Conservation (phyloP, 2,888 invertebrate species). For the Listrodromus nycthemerus region DNA sequence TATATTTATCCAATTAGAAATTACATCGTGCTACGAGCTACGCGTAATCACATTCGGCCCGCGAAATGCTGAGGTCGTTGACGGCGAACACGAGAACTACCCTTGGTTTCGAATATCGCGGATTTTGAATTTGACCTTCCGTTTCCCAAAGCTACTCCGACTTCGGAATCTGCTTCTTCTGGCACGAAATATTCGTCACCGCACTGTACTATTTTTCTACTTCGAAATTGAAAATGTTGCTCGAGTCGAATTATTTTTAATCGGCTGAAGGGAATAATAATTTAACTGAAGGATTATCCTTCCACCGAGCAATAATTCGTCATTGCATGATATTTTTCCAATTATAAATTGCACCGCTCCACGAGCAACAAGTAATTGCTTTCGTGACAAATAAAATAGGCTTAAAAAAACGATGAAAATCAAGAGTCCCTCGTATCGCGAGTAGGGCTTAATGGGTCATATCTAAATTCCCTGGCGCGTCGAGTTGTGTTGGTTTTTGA, state of each 20-base stretch:
- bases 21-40: background rate
- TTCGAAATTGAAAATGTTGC: background rate
- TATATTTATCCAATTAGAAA: background rate
- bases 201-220: background rate
- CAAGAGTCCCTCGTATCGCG: conserved; percentile 8
- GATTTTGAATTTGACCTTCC: no score
- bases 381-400: background rate
- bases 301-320: no score
- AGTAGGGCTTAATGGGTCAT: background rate
- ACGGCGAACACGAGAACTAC: no score
- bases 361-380: conserved; percentile 10
- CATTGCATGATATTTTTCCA: background rate
- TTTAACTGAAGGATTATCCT: no score
- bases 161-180: no score
- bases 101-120: no score
- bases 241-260: no score
- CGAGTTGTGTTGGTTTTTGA: conserved; percentile 43
- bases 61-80: background rate
- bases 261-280: no score
- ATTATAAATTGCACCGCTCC: background rate
- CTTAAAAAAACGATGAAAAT: conserved; percentile 10
- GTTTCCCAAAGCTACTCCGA: no score
- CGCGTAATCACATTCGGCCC: background rate
- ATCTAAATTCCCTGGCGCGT: conserved; percentile 21
- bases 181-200: no score